Percentiles rank a stretch among this genome's conserved stretches.
Evolutionary conservation across 2,888 invertebrate genomes (phyloP).

Genomic region (Cosmopolites sordidus): DNA sequence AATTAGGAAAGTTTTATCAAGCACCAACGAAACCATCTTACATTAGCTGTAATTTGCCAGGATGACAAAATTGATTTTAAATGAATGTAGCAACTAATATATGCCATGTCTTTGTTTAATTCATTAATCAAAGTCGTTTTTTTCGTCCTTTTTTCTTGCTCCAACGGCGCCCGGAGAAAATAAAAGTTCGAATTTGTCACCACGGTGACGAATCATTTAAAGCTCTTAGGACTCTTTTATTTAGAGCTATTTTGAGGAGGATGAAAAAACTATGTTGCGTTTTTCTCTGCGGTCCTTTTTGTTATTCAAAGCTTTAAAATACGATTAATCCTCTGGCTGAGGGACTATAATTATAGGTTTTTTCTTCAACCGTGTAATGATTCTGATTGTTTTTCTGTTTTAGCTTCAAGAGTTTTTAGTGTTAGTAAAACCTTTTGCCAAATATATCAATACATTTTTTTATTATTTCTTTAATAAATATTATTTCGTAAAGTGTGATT

Average conservation of each 20-base stretch:
- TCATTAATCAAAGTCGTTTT: conserved; percentile 39
- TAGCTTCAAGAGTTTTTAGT: no score
- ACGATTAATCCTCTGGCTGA: neutral
- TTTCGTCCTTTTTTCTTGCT: conserved; percentile 26
- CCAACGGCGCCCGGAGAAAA: conserved; percentile 16
- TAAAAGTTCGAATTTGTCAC: conserved; percentile 32
- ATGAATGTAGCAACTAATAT: conserved; percentile 33
- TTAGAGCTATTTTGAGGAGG: neutral
- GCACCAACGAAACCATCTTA: no score
- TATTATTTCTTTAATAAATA: no score
- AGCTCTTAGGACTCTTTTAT: conserved; percentile 23
- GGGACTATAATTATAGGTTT: no score
- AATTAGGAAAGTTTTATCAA: no score
- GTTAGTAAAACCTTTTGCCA: no score
- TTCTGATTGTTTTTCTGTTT: no score
- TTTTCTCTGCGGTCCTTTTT: neutral
- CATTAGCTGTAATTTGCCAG: conserved; percentile 11
- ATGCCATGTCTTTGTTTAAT: conserved; percentile 36
- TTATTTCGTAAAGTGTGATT: no score
- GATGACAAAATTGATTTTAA: conserved; percentile 33
- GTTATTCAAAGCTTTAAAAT: neutral
- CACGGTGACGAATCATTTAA: conserved; percentile 30
- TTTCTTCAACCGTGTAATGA: no score
- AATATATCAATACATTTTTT: no score
- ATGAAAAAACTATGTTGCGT: neutral